phyloP scores from a whole-genome alignment of 2,888 invertebrate species.

The Rugalucina vietnamica region DNA sequence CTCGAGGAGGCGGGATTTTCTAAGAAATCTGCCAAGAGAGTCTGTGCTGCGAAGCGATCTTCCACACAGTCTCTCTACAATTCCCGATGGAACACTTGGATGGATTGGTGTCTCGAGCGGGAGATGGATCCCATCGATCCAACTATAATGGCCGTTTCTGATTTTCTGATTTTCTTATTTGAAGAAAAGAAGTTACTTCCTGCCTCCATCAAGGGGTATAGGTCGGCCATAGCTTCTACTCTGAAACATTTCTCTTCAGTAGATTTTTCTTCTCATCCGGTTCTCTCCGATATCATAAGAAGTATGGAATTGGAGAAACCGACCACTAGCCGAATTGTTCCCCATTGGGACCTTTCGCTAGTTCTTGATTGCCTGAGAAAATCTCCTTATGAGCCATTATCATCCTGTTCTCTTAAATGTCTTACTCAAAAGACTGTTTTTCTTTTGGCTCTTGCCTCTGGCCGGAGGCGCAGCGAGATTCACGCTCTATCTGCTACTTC shows the following conservation, averaged over 20 bases:
- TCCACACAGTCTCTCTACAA: not conserved
- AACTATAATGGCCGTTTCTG: too few relatives aligned
- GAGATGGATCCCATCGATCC: constrained; percentile 1
- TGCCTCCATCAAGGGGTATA: not conserved
- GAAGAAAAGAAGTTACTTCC: not conserved
- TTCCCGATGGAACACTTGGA: not conserved
- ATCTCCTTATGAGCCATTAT: not conserved
- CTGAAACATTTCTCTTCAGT: not conserved
- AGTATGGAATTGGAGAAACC: not conserved
- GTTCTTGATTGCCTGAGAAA: not conserved
- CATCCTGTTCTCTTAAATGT: not conserved
- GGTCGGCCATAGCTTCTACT: not conserved
- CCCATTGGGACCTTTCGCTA: not conserved
- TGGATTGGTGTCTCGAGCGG: not conserved
- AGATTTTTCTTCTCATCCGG: not conserved
- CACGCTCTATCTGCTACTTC: not conserved
- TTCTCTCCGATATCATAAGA: not conserved
- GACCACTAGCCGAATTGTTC: not conserved
- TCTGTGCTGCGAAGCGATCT: not conserved
- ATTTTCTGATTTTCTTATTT: not conserved
- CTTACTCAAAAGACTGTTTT: not conserved
- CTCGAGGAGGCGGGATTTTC: not conserved
- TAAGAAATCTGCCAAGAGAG: not conserved
- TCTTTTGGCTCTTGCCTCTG: not conserved
- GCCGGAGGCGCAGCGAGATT: not conserved